Conservation (phyloP, 2,888 invertebrate genomes). For the Xestoiulus laeticollis region DNA sequence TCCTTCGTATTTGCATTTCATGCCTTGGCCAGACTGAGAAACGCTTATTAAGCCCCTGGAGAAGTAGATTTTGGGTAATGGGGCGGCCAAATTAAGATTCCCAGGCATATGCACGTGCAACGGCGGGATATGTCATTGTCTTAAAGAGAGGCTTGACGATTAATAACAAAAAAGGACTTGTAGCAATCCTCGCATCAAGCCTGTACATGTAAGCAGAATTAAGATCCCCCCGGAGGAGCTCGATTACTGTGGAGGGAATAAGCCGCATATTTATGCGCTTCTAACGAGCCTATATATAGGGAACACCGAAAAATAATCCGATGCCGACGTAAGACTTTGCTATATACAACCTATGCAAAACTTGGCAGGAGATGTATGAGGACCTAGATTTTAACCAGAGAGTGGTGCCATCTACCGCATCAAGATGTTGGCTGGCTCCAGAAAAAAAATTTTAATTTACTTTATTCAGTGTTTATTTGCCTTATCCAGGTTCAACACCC, state of each 20-base stretch:
- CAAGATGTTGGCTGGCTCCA: too few relatives aligned
- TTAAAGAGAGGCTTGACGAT: background rate
- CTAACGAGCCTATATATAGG: background rate
- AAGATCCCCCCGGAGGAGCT: background rate
- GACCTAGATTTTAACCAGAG: background rate
- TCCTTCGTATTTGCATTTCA: background rate
- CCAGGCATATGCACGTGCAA: slow-evolving; percentile 4
- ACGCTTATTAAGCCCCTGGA: background rate
- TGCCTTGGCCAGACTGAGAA: background rate
- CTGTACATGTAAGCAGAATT: background rate
- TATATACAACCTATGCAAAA: background rate
- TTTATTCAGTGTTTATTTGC: too few relatives aligned
- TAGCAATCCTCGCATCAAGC: background rate
- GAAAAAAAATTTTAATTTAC: too few relatives aligned
- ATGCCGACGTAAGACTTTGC: background rate
- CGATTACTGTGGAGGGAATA: background rate
- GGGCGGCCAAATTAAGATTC: background rate
- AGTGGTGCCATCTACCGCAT: background rate
- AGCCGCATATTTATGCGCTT: background rate
- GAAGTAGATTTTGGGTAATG: background rate
- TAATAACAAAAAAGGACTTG: background rate
- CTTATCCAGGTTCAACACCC: too few relatives aligned
- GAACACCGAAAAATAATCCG: background rate
- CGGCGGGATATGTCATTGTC: background rate
- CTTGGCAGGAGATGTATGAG: background rate